These are phyloP conservation scores for Acanthosepion lycidas DNA, from an alignment of 2,888 invertebrate genomes.

Conservation along the genomic window DNA sequence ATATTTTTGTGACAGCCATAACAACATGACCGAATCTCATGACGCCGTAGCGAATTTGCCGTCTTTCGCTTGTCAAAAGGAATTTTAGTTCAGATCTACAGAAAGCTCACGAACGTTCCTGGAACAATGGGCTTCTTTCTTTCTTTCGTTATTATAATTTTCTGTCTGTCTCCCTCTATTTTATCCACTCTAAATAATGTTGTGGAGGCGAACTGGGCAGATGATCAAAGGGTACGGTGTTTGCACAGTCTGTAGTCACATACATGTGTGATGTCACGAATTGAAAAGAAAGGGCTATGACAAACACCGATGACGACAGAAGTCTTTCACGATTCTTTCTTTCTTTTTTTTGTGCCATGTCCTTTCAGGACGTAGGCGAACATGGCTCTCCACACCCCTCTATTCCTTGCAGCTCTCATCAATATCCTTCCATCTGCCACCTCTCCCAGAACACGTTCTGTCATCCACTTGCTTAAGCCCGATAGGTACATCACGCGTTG, in stretches of 20 bases:
- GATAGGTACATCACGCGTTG: no score
- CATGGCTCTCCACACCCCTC: no score
- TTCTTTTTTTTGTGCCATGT: no score
- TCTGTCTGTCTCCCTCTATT: background rate
- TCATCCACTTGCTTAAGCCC: no score
- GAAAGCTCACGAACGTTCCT: background rate
- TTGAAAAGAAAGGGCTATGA: background rate
- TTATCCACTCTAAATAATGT: background rate
- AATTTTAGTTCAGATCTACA: background rate
- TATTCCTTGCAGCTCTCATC: no score
- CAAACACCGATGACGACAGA: background rate
- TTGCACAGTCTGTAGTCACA: background rate
- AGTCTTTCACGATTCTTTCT: background rate
- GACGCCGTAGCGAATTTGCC: background rate
- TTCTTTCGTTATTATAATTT: background rate
- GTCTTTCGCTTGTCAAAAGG: conserved; percentile 22
- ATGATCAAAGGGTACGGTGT: background rate
- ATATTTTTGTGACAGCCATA: background rate
- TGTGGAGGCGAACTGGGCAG: background rate
- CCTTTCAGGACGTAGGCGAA: no score
- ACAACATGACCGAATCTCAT: background rate
- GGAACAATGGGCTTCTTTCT: background rate
- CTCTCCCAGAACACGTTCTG: no score
- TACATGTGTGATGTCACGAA: background rate
- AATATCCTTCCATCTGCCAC: background rate